Percentiles rank a stretch among this genome's conserved stretches.
phyloP scores from a whole-genome alignment of 2,797 vertebrate species.

The Melanotaenia nigrans region DNA sequence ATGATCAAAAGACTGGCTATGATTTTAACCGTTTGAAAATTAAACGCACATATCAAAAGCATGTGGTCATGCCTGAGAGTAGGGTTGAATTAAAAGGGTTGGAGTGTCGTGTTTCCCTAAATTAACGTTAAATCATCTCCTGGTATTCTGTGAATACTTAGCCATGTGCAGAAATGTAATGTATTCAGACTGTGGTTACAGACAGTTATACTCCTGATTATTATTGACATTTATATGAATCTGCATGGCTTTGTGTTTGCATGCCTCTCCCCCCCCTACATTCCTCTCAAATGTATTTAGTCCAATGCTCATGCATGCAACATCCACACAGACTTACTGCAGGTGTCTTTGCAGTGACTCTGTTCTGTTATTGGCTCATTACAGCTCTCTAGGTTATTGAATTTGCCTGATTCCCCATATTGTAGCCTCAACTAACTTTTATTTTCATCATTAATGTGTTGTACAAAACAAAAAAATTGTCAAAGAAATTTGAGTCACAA shows the following conservation, averaged over 20 bases:
- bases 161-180: conserved; percentile 56
- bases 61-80: conserved; percentile 63
- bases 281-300: conserved; percentile 30
- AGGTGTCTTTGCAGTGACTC: conserved; percentile 1
- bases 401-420: conserved; percentile 3
- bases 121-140: conserved; percentile 69
- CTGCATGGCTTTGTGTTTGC: conserved; percentile 51
- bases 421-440: not conserved
- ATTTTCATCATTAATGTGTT: not conserved
- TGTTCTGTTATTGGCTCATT: not conserved
- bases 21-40: conserved; percentile 69
- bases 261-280: conserved; percentile 27
- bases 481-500: not conserved
- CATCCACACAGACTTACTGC: not conserved
- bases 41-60: conserved; percentile 75
- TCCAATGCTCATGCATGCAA: conserved; percentile 10
- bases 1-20: conserved; percentile 71
- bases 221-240: conserved; percentile 46
- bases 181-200: conserved; percentile 63
- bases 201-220: conserved; percentile 67
- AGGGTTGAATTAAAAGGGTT: conserved; percentile 54
- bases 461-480: not conserved
- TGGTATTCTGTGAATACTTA: conserved; percentile 56
- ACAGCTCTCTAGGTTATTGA: not conserved
- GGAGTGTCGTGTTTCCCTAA: conserved; percentile 70